Evolutionary conservation across 2,113 vertebrate genomes (phyloP).

Genomic region (Elachura formosa): DNA sequence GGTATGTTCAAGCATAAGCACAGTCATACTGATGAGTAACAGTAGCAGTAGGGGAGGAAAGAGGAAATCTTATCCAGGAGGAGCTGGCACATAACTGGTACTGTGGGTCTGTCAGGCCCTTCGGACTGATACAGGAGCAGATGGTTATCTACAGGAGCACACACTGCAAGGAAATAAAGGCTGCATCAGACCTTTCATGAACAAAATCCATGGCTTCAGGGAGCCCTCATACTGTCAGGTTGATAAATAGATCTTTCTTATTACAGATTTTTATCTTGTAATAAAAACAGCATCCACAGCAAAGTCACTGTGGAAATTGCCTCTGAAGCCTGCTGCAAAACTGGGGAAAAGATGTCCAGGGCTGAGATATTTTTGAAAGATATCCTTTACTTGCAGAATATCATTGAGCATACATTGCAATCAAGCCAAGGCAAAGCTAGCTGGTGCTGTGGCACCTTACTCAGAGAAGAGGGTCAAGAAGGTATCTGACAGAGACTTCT

Average conservation of each 20-base stretch:
- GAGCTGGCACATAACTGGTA: background rate
- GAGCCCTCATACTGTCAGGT: background rate
- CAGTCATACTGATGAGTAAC: background rate
- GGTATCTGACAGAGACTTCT: background rate
- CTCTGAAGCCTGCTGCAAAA: background rate
- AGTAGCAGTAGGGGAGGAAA: background rate
- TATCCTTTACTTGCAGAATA: background rate
- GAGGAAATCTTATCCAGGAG: background rate
- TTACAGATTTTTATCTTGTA: background rate
- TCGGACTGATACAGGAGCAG: background rate
- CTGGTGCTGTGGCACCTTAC: background rate
- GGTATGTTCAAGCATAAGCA: background rate
- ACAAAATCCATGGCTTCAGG: background rate
- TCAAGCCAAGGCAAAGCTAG: background rate
- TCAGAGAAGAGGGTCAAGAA: background rate
- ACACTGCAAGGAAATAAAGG: background rate
- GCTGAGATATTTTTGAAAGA: background rate
- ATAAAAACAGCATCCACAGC: background rate
- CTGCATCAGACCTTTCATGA: background rate
- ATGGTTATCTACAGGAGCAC: background rate
- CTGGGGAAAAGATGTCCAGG: background rate
- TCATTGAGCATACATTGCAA: background rate
- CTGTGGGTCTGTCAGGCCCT: background rate
- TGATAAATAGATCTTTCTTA: background rate
- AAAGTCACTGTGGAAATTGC: background rate